Base-by-base conservation (phyloP, 2,888 invertebrate genomes). In the Eugnorisma glareosa region DNA sequence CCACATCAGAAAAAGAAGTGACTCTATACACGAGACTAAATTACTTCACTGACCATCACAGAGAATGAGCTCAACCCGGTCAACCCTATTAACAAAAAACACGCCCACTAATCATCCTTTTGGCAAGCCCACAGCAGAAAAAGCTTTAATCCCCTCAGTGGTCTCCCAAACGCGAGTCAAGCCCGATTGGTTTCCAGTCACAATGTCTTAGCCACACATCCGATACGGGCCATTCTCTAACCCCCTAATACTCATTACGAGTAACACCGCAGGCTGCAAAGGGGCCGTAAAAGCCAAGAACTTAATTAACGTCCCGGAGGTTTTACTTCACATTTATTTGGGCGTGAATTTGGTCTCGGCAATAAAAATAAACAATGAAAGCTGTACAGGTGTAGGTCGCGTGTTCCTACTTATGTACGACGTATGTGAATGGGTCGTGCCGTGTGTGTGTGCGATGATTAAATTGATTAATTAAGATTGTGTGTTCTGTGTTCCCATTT, bases 321-420 rank as follows among this genome's bases (percentile, higher is more conserved):
- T 85, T 90, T 92, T 91, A 90, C 91, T 92, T 93, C 92, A 93
- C 94, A 94, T 95, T 95, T 94, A 94, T 95, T 95, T 94, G 93
- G 92, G 93, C 93, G 93, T 93, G 94, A 95, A 95, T 94, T 95
- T 89, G 92, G 93, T 90, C 92, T 88, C 86, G 87, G 91, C 91
- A 92, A 93, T 95, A 95, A 95, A 95, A 95, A 95, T 94, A 95
- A 95, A 95, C 94, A 95, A 93, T 92, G 92, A 92, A 93, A 92
- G 90, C 89, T 88, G 84, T 78, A 83, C 84, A 84, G 84, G 84
- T 83, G 83, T 86, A 78, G 86, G 83, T 63, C 86, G 86, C 86
- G 79, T 75, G 86, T 83, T 86, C 43, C 64, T 69, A 48, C 70
- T 37, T 51, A 28, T 76, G 72, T 76, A 28, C 35, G 57, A 45